Base-by-base conservation (phyloP, 30 jellyfish, hydroid and myxozoan species). In the Cassiopea xamachana region DNA sequence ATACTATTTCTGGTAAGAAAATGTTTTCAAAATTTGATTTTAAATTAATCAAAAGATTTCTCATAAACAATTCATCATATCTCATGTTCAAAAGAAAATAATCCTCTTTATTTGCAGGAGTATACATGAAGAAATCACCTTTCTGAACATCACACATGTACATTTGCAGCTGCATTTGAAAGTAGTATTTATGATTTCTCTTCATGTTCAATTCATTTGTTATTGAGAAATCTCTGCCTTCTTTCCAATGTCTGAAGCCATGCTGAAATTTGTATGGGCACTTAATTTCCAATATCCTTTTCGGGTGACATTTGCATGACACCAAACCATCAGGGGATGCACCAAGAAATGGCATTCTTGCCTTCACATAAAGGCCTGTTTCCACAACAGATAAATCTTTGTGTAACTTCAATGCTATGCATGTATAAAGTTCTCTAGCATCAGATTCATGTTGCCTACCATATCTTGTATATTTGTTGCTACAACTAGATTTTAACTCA, bases 291-390 rank as follows among this genome's bases (percentile, higher is more conserved):
- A 84, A 43, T 18, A 69, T 6, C 16, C 91, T n/a, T 15, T 44
- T 45, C 2, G 92, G 92, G 61, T 87, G 91, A 73, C 94, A 87
- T 49, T 60, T 47, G 73, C 94, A 87, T 16, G 64, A n/a, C 7
- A 69, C 69, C 4, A 87, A 16, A 18, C 92, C 90, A 73, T 87
- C 94, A 13, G 94, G 94, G n/a, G 80, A 46, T 44, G 94, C 94
- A 75, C 92, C 94, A 75, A 87, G 76, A 60, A n/a, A 87, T 27
- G 82, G 83, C 39, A 9, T 45, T 2, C 50, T 68, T 75, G 73
- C 73, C n/a, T 48, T 43, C 39, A 80, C 92, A 84, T 69, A 60
- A 10, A 84, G 69, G 62, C 85, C 92, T 12, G 86, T 70, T 17
- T 81, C 81, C 17, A 7, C 13, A 61, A 81, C 69, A 9, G 17